Evolutionary conservation across 2,113 vertebrate species (phyloP), one percentile per base, ranked within the genome.

Genomic region (Hymenochirus boettgeri): DNA sequence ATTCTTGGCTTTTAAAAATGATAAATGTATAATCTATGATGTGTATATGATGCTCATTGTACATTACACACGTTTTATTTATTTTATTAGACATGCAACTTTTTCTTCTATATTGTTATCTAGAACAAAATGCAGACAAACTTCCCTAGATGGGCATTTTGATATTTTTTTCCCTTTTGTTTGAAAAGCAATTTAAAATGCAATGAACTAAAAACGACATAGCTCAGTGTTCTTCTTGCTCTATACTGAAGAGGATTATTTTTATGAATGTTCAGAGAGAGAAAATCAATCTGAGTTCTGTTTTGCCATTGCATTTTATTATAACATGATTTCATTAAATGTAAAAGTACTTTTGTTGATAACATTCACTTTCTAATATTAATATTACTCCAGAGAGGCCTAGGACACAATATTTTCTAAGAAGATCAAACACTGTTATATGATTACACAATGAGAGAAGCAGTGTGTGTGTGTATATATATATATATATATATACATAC

Each of bases 221-320:
- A 56, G 52, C 52, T 56, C 33, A 35, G 4, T 35, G 33, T 13
- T 35, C 52, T 46, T 56, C 52, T 31, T 56, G 51, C 46, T 64
- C 39, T 31, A 29, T 56, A 26, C 51, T 23, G 25, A 22, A 47
- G 19, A 29, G 3, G 10, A 56, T 64, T 63, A 35, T 45, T 55
- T 63, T 31, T 26, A 26, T 29, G 47, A 35, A 56, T 64, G 62
- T 56, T 64, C 62, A 57, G 39, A 65, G 62, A 65, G 37, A 64
- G 56, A 65, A 65, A 65, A 57, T 57, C 62, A 57, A 65, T 57
- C 54, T 45, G 39, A 24, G 15, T 42, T 57, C 42, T 57, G 62
- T 65, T 57, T 65, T 57, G 48, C 27, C 53, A 57, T 65, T 21
- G 25, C 51, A 27, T 46, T 64, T 64, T 64, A 56, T 55, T 56